Base-by-base conservation (phyloP, 2,797 vertebrate species). In the Hirundo rustica region DNA sequence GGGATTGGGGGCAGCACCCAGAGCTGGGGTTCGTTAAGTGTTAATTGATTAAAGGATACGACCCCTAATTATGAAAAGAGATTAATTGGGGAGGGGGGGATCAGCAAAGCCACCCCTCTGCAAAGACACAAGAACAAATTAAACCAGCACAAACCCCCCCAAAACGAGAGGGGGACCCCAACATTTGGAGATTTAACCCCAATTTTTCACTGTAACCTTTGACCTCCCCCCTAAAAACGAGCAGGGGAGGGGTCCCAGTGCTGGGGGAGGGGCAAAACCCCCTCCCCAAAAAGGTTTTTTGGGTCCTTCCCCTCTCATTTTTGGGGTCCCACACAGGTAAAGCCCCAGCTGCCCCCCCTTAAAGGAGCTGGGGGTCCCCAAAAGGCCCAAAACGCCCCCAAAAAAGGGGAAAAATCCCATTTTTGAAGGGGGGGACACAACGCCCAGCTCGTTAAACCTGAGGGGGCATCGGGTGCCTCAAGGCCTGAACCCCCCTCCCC, bases 31-130 rank as follows among this genome's bases (percentile, higher is more conserved):
- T 78, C 2, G 0, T 78, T 73, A 78, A 48, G 3, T 5, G 6
- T 14, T n/a, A 8, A 47, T 22, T 61, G 48, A 73, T 78, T 44
- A 68, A 74, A 67, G n/a, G 13, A 32, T 53, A 26, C 29, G 40
- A 2, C 5, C 17, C 50, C 23, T 2, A 10, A 11, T 32, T 21
- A 30, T 1, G 7, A 20, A 6, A 9, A 16, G 2, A 20, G 13
- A 7, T 32, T 66, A 75, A 85, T 85, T 70, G 13, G 5, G 29
- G 29, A 32, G 36, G 13, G 7, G 29, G 29, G 38, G 20, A 5
- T 17, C n/a, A n/a, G 29, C 50, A 74, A 8, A 30, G 25, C 40
- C 29, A 15, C 45, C 72, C 50, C 66, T 40, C 67, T 72, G 74
- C 27, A 91, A 62, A 61, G 17, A 91, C 54, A 85, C 48, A 85